Conservation (phyloP, 2,797 vertebrate species). For the Morelia viridis region DNA sequence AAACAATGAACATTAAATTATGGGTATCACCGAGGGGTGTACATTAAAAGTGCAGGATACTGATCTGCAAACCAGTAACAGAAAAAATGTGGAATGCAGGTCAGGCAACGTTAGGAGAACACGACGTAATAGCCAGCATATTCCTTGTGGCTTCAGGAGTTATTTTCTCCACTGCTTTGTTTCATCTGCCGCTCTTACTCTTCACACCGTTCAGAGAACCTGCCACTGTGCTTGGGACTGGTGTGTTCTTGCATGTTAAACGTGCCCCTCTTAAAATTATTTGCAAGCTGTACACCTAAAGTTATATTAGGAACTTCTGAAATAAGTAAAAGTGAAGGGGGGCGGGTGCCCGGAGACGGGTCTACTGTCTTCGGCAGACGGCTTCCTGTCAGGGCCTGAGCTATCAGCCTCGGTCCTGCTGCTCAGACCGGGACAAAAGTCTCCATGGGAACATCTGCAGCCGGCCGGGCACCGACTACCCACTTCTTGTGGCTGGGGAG, state of each 20-base stretch:
- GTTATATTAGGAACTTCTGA: neutral
- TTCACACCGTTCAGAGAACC: neutral
- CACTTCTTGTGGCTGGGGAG: neutral
- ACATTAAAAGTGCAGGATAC: neutral
- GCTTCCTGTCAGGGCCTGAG: neutral
- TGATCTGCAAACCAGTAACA: neutral
- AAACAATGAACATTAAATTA: neutral
- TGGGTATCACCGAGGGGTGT: neutral
- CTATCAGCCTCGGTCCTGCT: too few relatives aligned
- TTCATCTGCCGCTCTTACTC: neutral
- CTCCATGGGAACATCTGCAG: neutral
- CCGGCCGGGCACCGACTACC: neutral
- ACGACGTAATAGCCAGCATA: neutral
- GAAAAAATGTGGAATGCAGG: neutral
- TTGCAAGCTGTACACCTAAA: neutral
- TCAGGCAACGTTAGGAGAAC: neutral
- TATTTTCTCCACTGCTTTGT: neutral
- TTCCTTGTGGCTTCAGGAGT: neutral
- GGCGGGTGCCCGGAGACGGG: neutral
- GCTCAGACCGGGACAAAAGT: neutral
- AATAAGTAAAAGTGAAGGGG: neutral
- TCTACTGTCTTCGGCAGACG: too few relatives aligned
- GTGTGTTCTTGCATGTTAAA: neutral
- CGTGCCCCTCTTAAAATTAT: neutral
- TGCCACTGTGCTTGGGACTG: neutral